Evolutionary conservation across 1,140 invertebrate species (phyloP), one percentile per base, ranked within the genome.

Genomic region (Homarus americanus): DNA sequence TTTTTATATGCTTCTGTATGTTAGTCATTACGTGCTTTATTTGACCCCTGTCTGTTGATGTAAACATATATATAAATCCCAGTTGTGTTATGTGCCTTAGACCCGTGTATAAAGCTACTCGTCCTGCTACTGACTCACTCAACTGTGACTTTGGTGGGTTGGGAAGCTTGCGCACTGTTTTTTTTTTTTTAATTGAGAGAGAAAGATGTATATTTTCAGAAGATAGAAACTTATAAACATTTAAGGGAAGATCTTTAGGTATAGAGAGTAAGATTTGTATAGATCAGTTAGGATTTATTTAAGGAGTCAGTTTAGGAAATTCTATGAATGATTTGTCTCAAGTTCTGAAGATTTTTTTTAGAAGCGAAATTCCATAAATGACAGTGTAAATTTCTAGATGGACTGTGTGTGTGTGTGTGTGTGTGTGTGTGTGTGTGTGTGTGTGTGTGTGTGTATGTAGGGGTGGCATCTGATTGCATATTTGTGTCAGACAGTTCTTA

Each of bases 41-140:
- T 44, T 38, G 7, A 76, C 24, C 40, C 20, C 20, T 76, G 73
- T 40, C 28, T 44, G 15, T 76, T 44, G 36, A 76, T 76, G 73
- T 76, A 76, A 76, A 40, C 20, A 40, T 34, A n/a, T 0, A 76
- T 40, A 40, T 24, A 76, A 76, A 76, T 76, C 17, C 73, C 73
- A 38, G 12, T 40, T 76, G 73, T 76, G 36, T 41, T 9, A 2
- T 41, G 20, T 41, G 15, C 73, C 1, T 38, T 15, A 76, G 36
- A 76, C 40, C 73, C 36, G 9, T 40, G 28, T 36, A 40, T 36
- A 36, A 34, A 24, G 36, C 36, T 41, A 24, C 4, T 38, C 15
- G 40, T 40, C 17, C 63, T 28, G 28, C 5, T 69, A 32, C n/a
- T 69, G 63, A 69, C 63, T 69, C 63, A 69, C 63, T 32, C 63